phyloP scores from a whole-genome alignment of 2,888 invertebrate species.

The Lithosia quadra region DNA sequence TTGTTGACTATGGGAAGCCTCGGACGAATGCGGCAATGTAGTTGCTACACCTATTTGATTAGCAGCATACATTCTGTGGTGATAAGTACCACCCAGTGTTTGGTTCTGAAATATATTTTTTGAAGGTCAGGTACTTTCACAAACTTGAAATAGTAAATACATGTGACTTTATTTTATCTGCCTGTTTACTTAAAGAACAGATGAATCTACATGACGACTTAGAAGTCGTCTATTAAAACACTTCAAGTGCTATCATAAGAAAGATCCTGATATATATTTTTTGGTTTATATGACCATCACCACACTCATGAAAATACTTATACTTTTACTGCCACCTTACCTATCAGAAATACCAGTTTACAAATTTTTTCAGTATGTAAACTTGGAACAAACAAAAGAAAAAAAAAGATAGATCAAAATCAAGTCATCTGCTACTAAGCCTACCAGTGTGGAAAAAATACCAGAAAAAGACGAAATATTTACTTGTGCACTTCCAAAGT shows the following conservation, averaged over 20 bases:
- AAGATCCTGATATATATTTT: too few relatives aligned
- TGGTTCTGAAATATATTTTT: slow-evolving; percentile 63
- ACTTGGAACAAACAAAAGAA: not conserved
- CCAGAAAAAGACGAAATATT: slow-evolving; percentile 15
- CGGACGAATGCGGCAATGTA: slow-evolving; percentile 76
- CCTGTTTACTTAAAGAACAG: too few relatives aligned
- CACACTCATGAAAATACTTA: too few relatives aligned
- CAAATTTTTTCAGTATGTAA: not conserved
- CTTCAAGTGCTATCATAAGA: too few relatives aligned
- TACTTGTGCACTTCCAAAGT: slow-evolving; percentile 73
- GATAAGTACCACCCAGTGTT: slow-evolving; percentile 68
- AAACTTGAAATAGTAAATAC: too few relatives aligned
- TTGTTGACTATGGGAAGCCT: slow-evolving; percentile 61
- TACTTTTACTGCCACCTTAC: too few relatives aligned
- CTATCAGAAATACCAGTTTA: too few relatives aligned
- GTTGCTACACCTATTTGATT: slow-evolving; percentile 85
- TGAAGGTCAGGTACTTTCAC: not conserved
- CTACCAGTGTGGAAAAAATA: not conserved
- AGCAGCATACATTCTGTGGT: slow-evolving; percentile 77
- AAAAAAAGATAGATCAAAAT: not conserved
- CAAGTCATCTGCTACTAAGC: too few relatives aligned
- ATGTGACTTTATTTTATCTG: too few relatives aligned
- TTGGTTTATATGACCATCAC: too few relatives aligned
- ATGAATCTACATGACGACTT: too few relatives aligned
- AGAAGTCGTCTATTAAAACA: too few relatives aligned